These are phyloP conservation scores for Drosophila nigricruria DNA, from an alignment of 2,888 invertebrate species.

Conservation along the genomic window DNA sequence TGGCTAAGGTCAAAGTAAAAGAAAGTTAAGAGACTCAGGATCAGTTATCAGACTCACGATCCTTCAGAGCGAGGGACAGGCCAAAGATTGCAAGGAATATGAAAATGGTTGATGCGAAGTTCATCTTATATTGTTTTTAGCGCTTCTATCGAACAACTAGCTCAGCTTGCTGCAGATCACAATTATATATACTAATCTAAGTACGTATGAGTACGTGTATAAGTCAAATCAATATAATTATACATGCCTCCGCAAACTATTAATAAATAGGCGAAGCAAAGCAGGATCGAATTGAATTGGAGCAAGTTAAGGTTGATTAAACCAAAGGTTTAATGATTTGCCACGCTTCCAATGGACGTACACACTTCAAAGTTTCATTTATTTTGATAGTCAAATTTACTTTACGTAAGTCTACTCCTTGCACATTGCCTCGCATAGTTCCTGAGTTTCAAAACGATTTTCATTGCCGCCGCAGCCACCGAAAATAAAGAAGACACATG, in stretches of 20 bases:
- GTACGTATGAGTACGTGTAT: too few relatives aligned
- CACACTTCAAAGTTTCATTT: not conserved
- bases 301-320: too few relatives aligned
- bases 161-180: conserved; percentile 3
- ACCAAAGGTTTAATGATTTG: not conserved
- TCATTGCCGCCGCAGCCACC: conserved; percentile 75
- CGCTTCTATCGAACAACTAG: conserved; percentile 44
- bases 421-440: conserved; percentile 54
- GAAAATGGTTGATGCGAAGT: conserved; percentile 47
- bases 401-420: conserved; percentile 23
- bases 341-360: not conserved
- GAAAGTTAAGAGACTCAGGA: not conserved
- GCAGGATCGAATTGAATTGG: conserved; percentile 30
- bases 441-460: conserved; percentile 52
- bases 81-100: conserved; percentile 58
- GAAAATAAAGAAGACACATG: conserved; percentile 56
- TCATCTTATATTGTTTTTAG: conserved; percentile 37
- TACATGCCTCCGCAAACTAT: too few relatives aligned
- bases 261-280: too few relatives aligned
- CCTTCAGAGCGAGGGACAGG: conserved; percentile 53
- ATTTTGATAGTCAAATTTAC: not conserved
- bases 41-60: conserved; percentile 48
- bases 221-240: too few relatives aligned
- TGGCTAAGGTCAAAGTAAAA: conserved; percentile 16
- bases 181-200: conserved; percentile 52